A percentile compares a stretch with the other conserved stretches of the same genome.
Conservation (phyloP, 2,797 vertebrate species). For the Rhadinocentrus ornatus region DNA sequence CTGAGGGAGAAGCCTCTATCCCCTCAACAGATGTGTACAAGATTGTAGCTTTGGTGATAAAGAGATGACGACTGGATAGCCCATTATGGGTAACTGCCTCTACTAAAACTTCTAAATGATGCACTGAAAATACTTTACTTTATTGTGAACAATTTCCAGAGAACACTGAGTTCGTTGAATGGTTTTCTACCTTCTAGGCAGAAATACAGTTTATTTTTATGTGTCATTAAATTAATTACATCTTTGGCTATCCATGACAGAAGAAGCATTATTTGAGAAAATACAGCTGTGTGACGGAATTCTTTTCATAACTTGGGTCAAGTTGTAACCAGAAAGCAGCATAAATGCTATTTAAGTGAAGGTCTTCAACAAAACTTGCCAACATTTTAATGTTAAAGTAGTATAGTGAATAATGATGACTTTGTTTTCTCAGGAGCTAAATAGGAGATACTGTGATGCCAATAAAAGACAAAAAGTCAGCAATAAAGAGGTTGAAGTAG, state of each 20-base stretch:
- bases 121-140: constrained; percentile 45
- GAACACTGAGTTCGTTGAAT: constrained; percentile 36
- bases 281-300: not conserved
- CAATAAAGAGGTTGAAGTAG: not conserved
- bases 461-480: not conserved
- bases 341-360: not conserved
- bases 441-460: not conserved
- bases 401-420: constrained; percentile 4
- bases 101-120: constrained; percentile 65
- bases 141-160: constrained; percentile 49
- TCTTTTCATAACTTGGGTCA: not conserved
- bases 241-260: constrained; percentile 1
- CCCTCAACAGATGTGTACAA: constrained; percentile 62
- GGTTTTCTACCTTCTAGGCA: constrained; percentile 45
- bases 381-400: not conserved
- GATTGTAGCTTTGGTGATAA: constrained; percentile 52
- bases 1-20: constrained; percentile 56
- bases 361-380: not conserved
- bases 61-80: constrained; percentile 61
- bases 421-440: not conserved
- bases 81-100: constrained; percentile 65
- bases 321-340: not conserved
- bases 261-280: constrained; percentile 5
- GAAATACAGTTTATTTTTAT: constrained; percentile 39
- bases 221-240: constrained; percentile 30